A percentile compares a stretch with the other conserved stretches of the same genome.
phyloP scores from a whole-genome alignment of 2,797 vertebrate species.

The Benthosema pterotum region DNA sequence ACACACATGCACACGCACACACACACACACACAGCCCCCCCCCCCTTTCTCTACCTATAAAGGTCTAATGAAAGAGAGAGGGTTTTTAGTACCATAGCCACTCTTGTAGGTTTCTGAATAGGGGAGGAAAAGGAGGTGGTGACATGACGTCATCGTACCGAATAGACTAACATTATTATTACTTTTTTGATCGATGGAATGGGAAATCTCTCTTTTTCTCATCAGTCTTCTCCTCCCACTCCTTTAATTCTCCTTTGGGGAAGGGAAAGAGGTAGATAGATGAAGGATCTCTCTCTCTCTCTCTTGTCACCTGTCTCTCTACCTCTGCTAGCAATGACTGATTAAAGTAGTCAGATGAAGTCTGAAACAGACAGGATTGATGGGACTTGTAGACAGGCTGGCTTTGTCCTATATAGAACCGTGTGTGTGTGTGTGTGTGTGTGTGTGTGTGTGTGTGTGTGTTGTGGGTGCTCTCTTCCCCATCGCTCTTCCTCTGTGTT shows the following conservation, averaged over 20 bases:
- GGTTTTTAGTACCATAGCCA: not conserved
- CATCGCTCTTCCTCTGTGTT: constrained; percentile 41
- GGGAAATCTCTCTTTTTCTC: constrained; percentile 23
- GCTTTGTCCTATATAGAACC: constrained; percentile 75
- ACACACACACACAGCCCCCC: too few relatives aligned
- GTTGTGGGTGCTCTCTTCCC: constrained; percentile 25
- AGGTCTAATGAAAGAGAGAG: too few relatives aligned
- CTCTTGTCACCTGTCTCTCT: not conserved
- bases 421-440: not conserved
- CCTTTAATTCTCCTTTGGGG: too few relatives aligned
- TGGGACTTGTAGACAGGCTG: constrained; percentile 63
- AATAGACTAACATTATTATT: not conserved
- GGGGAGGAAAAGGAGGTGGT: constrained; percentile 37
- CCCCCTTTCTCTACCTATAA: too few relatives aligned
- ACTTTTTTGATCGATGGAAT: constrained; percentile 70
- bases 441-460: not conserved
- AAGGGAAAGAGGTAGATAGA: too few relatives aligned
- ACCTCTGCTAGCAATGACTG: constrained; percentile 57
- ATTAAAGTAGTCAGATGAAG: constrained; percentile 73
- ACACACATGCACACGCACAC: too few relatives aligned
- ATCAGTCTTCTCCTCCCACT: constrained; percentile 22
- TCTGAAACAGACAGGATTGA: constrained; percentile 60
- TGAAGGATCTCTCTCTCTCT: not conserved
- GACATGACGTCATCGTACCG: constrained; percentile 53
- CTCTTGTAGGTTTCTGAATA: constrained; percentile 50